Base-by-base conservation (phyloP, 2,113 vertebrate genomes). In the Taurulus bubalis region DNA sequence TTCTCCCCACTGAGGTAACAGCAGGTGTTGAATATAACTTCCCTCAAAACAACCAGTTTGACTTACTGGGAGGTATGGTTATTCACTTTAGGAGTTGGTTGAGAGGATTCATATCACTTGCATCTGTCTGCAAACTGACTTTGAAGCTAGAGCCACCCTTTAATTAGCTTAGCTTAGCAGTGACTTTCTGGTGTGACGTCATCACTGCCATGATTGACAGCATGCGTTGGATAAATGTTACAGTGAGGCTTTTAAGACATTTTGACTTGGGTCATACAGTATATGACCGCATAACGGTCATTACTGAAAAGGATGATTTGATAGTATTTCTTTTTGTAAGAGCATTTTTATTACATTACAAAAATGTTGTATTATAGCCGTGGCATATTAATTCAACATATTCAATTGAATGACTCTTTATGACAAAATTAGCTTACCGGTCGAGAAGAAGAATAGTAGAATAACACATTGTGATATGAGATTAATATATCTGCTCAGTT, bases 161-260 rank as follows among this genome's bases (percentile, higher is more conserved):
- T 1, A 10, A 34, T 69, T 69, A 68, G 65, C 40, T 68, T 68
- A 30, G 42, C 42, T 45, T 45, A 67, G 40, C 55, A 53, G 18
- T 9, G 49, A n/a, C 49, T n/a, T 20, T 6, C 49, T 22, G 49
- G 10, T 3, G 20, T 53, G 51, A 10, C 10, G 51, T 10, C 20
- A 53, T 53, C 51, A 53, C 20, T n/a, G 51, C 38, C 15, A 47
- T 28, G 15, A 47, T 30, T 16, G 14, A 45, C 26, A 45, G 3
- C 7, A 1, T 45, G 16, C 7, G 24, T 40, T 38, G 62, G 63
- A 42, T 26, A 18, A 38, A 28, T 47, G 24, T 9, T 45, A 24
- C 63, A 26, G n/a, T 18, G 24, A 30, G 42, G 30, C n/a, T 53
- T n/a, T 36, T 53, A 15, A 70, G 15, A 24, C 40, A 45, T 32